Conservation (phyloP, 2,888 invertebrate genomes). For the Halocaridina rubra region DNA sequence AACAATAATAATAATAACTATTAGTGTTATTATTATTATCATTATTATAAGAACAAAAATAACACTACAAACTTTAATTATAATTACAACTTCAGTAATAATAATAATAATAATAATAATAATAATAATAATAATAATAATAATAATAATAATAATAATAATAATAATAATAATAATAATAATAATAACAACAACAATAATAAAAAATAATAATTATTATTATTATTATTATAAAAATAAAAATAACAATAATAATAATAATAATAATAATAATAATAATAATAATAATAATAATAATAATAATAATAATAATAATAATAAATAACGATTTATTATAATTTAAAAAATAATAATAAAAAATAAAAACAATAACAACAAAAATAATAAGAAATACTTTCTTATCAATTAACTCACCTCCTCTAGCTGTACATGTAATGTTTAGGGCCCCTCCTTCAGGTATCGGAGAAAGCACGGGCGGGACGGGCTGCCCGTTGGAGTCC, state of each 20-base stretch:
- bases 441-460: conserved; percentile 58
- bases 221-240: too few species aligned
- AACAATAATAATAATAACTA: not conserved
- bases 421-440: conserved; percentile 59
- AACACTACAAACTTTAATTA: too few species aligned
- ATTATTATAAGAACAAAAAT: not conserved
- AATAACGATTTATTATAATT: not conserved
- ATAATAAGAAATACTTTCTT: not conserved
- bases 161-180: too few species aligned
- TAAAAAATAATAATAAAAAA: not conserved
- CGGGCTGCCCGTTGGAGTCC: conserved; percentile 34
- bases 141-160: too few species aligned
- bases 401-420: conserved; percentile 41
- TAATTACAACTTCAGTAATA: too few species aligned
- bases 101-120: too few species aligned
- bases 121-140: too few species aligned
- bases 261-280: too few species aligned
- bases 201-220: too few species aligned
- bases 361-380: not conserved
- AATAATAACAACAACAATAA: too few species aligned
- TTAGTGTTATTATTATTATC: not conserved
- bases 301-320: not conserved
- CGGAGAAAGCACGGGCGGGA: conserved; percentile 38
- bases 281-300: too few species aligned
- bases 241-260: too few species aligned